A percentile compares a stretch with the other conserved stretches of the same genome.
These are phyloP conservation scores for Campoplex nolae DNA, from an alignment of 2,888 invertebrate species.

Conservation along the genomic window DNA sequence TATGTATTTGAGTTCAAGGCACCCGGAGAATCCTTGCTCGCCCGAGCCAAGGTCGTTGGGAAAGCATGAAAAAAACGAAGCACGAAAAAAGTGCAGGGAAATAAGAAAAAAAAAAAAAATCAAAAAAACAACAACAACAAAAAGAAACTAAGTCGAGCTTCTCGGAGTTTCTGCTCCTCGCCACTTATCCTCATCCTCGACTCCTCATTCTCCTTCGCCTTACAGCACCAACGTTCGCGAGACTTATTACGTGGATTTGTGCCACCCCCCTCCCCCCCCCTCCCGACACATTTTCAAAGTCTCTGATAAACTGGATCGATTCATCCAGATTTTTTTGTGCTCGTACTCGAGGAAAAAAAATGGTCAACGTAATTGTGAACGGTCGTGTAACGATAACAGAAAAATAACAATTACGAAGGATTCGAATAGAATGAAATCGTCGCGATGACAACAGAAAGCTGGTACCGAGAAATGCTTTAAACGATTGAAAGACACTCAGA, in stretches of 20 bases:
- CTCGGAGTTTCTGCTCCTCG: slow-evolving; percentile 58
- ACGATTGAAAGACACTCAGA: background rate
- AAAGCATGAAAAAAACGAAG: slow-evolving; percentile 77
- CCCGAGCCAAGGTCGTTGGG: slow-evolving; percentile 80
- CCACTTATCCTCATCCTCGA: slow-evolving; percentile 47
- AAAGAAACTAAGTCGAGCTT: slow-evolving; percentile 40
- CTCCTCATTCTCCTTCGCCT: slow-evolving; percentile 38
- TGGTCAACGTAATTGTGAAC: background rate
- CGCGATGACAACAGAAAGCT: background rate
- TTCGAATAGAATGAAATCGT: background rate
- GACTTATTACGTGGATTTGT: background rate
- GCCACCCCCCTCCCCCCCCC: background rate
- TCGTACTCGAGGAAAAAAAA: background rate
- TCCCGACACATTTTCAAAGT: background rate
- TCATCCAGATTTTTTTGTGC: background rate
- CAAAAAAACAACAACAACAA: no score
- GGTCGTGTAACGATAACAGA: background rate
- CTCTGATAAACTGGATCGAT: background rate
- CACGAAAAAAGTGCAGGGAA: background rate
- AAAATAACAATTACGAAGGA: background rate
- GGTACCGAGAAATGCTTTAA: background rate
- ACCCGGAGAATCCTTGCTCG: slow-evolving; percentile 81
- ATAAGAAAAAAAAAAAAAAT: background rate
- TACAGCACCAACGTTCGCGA: background rate
- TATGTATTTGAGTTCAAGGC: slow-evolving; percentile 78